Percentiles rank a stretch among this genome's conserved stretches.
These are phyloP conservation scores for Drosophila grimshawi DNA, from an alignment of 1,140 invertebrate species.

Conservation along the genomic window DNA sequence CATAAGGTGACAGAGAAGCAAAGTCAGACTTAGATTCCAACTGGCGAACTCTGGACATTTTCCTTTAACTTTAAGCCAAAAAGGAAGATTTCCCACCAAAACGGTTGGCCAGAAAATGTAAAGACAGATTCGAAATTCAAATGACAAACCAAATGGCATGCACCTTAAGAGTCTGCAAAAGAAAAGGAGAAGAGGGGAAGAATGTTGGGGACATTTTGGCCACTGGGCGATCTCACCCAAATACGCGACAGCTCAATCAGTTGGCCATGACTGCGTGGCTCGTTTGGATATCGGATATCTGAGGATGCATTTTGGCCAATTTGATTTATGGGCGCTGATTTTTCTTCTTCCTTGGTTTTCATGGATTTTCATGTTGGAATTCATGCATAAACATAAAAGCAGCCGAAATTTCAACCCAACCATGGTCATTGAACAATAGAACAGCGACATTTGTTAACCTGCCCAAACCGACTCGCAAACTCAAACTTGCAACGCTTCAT, in stretches of 20 bases:
- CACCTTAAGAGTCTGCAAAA: conserved; percentile 9
- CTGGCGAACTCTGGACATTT: conserved; percentile 57
- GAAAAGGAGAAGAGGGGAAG: background rate
- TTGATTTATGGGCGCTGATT: conserved; percentile 68
- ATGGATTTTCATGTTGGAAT: conserved; percentile 77
- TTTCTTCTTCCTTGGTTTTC: conserved; percentile 66
- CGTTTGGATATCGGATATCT: conserved; percentile 43
- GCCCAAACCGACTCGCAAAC: conserved; percentile 1
- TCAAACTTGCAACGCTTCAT: conserved; percentile 64
- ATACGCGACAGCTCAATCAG: conserved; percentile 80
- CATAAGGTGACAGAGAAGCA: conserved; percentile 38
- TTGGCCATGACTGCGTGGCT: conserved; percentile 75
- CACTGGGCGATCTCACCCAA: conserved; percentile 76
- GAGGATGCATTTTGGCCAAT: conserved; percentile 55
- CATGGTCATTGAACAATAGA: conserved; percentile 68
- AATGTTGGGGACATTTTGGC: conserved; percentile 41
- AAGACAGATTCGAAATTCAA: conserved; percentile 59
- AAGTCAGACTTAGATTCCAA: conserved; percentile 17
- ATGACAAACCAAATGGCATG: conserved; percentile 51
- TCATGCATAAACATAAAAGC: conserved; percentile 82
- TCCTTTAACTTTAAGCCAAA: conserved; percentile 30
- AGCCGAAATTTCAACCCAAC: conserved; percentile 68
- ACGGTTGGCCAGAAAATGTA: conserved; percentile 46
- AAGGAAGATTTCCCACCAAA: conserved; percentile 35
- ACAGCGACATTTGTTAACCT: conserved; percentile 38